Percentiles rank a stretch among this genome's conserved stretches.
Conservation (phyloP, 2,888 invertebrate species). For the Phengaris alcon region DNA sequence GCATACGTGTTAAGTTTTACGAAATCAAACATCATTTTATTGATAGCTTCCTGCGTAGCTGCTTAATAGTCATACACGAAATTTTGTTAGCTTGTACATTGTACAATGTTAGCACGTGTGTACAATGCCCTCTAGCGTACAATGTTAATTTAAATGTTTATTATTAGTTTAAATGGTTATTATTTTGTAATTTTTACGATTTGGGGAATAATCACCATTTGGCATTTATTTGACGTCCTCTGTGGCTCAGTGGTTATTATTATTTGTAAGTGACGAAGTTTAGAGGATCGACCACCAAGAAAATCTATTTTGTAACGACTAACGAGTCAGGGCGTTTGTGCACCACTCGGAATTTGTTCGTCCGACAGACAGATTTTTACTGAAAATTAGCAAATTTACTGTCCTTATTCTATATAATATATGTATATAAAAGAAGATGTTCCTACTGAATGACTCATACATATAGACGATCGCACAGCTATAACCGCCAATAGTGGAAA, state of each 20-base stretch:
- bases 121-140: constrained; percentile 5
- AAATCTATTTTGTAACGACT: too few species aligned
- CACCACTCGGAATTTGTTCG: too few species aligned
- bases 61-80: constrained; percentile 13
- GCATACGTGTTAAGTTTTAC: constrained; percentile 35
- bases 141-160: not conserved
- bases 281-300: not conserved
- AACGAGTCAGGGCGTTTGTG: too few species aligned
- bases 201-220: not conserved
- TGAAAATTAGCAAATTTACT: too few species aligned
- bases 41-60: constrained; percentile 25
- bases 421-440: too few species aligned
- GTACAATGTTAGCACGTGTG: constrained; percentile 10
- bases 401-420: too few species aligned
- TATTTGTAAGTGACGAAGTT: too few species aligned
- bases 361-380: too few species aligned
- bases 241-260: too few species aligned
- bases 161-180: not conserved
- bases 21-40: constrained; percentile 26
- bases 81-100: not conserved
- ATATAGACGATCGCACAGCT: too few species aligned
- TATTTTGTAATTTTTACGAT: not conserved
- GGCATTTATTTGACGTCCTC: not conserved
- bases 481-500: too few species aligned
- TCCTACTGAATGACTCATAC: too few species aligned